Percentiles rank a stretch among this genome's conserved stretches.
phyloP scores from a whole-genome alignment of 2,113 vertebrate genomes.

The Colius striatus region DNA sequence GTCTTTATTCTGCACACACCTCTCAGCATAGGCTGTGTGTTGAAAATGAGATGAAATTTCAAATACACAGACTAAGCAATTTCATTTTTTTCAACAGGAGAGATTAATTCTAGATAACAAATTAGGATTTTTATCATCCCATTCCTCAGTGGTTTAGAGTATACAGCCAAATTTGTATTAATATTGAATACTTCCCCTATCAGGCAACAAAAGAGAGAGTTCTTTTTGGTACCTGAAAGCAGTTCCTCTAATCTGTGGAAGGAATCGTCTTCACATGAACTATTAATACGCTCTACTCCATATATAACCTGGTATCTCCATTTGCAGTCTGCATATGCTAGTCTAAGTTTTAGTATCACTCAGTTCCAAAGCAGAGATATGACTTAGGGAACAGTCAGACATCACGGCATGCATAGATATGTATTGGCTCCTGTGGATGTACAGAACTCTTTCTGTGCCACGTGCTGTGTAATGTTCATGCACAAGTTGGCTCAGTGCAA shows the following conservation, averaged over 20 bases:
- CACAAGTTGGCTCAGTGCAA: neutral
- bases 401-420: rapidly evolving
- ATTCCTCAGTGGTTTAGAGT: neutral
- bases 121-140: neutral
- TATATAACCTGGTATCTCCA: neutral
- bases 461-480: rapidly evolving
- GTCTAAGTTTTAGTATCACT: rapidly evolving
- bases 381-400: neutral
- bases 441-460: neutral
- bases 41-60: neutral
- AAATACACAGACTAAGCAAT: neutral
- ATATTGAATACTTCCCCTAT: neutral
- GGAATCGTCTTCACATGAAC: neutral
- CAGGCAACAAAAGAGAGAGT: neutral
- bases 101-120: neutral
- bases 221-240: neutral
- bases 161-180: neutral
- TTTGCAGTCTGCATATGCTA: neutral
- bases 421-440: rapidly evolving
- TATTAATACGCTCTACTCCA: neutral
- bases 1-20: neutral
- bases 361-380: neutral
- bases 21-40: neutral
- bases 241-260: neutral
- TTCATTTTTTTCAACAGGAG: neutral